Percentiles rank a stretch among this genome's conserved stretches.
phyloP scores from a whole-genome alignment of 1,140 invertebrate species.

The Cydia fagiglandana region DNA sequence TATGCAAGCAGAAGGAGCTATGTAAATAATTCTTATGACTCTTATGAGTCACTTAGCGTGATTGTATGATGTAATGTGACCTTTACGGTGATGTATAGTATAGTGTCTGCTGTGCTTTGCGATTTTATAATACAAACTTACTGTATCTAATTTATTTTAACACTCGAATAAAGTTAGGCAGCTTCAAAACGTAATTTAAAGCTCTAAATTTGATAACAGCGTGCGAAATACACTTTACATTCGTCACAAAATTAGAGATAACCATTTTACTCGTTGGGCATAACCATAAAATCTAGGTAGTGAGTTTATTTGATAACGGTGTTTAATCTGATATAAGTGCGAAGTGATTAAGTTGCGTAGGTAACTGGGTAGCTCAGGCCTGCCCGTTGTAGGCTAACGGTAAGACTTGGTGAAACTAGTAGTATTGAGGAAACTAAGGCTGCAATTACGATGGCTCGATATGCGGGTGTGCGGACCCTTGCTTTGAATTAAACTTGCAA shows the following conservation, averaged over 20 bases:
- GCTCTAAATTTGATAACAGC: conserved; percentile 16
- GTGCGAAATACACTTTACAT: background rate
- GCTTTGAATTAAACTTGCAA: conserved; percentile 22
- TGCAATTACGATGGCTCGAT: conserved; percentile 47
- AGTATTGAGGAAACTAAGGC: conserved; percentile 40
- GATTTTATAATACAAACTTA: conserved; percentile 10
- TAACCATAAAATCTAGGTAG: conserved; percentile 30
- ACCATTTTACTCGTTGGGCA: conserved; percentile 12
- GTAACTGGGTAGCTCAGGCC: conserved; percentile 41
- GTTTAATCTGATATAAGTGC: conserved; percentile 40
- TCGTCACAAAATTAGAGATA: conserved; percentile 19
- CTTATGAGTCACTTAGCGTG: conserved; percentile 9
- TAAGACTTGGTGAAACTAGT: conserved; percentile 39
- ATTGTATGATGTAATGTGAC: conserved; percentile 29
- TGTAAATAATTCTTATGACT: background rate
- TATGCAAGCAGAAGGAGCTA: conserved; percentile 14
- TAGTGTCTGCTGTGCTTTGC: background rate
- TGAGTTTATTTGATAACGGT: conserved; percentile 41
- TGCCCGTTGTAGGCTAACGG: conserved; percentile 52
- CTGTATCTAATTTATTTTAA: conserved; percentile 17
- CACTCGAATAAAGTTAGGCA: background rate
- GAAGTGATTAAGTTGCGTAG: conserved; percentile 38
- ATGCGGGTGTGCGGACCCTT: conserved; percentile 36
- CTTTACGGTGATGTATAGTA: conserved; percentile 16
- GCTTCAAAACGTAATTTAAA: background rate